Evolutionary conservation across 1,140 invertebrate species (phyloP).

Genomic region (Orchestia grillus): DNA sequence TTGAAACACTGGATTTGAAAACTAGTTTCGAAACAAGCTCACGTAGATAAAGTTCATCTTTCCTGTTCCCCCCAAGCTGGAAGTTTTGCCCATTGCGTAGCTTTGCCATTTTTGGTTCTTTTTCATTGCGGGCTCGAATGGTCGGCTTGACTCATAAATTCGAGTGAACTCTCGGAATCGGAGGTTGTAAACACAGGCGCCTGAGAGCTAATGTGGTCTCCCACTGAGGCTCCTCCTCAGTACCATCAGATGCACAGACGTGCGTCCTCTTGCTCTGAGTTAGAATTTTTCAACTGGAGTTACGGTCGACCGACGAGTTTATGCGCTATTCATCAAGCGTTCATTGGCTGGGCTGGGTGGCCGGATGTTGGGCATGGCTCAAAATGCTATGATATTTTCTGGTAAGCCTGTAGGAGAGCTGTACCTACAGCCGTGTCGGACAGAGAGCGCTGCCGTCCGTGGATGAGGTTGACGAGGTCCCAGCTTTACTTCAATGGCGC

Average conservation of each 20-base stretch:
- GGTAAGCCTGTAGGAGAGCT: neutral
- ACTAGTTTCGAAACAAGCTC: neutral
- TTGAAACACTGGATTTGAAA: neutral
- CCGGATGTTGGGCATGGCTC: neutral
- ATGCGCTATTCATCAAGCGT: neutral
- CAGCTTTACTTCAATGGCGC: too few relatives aligned
- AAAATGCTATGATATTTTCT: neutral
- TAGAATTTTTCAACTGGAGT: neutral
- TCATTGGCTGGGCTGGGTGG: neutral
- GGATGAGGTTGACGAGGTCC: too few relatives aligned
- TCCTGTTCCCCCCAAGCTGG: neutral
- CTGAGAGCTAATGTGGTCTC: neutral
- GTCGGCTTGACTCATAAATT: constrained; percentile 29
- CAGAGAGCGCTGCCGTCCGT: too few relatives aligned
- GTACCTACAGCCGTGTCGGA: too few relatives aligned
- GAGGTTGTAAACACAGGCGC: constrained; percentile 36
- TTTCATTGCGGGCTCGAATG: neutral
- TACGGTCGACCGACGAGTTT: neutral
- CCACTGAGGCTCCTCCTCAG: neutral
- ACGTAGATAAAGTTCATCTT: neutral
- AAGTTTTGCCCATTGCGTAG: neutral
- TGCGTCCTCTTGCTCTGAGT: neutral
- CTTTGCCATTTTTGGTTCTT: neutral
- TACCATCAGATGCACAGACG: neutral
- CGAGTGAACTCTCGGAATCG: constrained; percentile 9